Conservation (phyloP, 1,140 invertebrate genomes). For the Papilio xuthus region DNA sequence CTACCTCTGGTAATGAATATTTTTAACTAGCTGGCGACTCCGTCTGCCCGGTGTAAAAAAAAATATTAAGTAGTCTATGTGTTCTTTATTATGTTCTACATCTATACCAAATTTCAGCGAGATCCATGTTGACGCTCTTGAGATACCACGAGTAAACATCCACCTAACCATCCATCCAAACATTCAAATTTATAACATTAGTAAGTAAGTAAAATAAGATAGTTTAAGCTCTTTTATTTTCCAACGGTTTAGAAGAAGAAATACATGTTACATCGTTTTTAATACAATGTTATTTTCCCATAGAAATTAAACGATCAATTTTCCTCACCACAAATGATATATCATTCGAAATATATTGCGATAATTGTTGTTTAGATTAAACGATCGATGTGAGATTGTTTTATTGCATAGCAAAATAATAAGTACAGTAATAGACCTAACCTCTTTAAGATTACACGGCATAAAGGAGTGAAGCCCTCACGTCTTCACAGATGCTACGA, state of each 20-base stretch:
- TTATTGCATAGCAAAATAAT: not conserved
- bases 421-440: not conserved
- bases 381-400: not conserved
- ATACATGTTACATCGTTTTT: not conserved
- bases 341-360: not conserved
- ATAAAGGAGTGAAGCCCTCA: slow-evolving; percentile 15
- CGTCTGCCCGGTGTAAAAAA: too few species aligned
- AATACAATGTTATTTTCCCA: not conserved
- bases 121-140: too few species aligned
- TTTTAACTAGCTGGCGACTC: too few species aligned
- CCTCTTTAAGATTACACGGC: not conserved
- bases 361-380: not conserved
- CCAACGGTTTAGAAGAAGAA: not conserved
- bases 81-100: too few species aligned
- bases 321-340: not conserved
- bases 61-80: too few species aligned
- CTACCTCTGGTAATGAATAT: too few species aligned
- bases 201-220: too few species aligned
- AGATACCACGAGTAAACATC: too few species aligned
- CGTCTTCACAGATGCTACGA: slow-evolving; percentile 48
- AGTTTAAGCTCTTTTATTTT: not conserved
- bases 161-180: too few species aligned
- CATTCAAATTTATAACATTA: too few species aligned
- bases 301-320: not conserved
- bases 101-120: too few species aligned